Conservation (phyloP, 2,797 vertebrate genomes). For the Bryconaethiops microstoma region DNA sequence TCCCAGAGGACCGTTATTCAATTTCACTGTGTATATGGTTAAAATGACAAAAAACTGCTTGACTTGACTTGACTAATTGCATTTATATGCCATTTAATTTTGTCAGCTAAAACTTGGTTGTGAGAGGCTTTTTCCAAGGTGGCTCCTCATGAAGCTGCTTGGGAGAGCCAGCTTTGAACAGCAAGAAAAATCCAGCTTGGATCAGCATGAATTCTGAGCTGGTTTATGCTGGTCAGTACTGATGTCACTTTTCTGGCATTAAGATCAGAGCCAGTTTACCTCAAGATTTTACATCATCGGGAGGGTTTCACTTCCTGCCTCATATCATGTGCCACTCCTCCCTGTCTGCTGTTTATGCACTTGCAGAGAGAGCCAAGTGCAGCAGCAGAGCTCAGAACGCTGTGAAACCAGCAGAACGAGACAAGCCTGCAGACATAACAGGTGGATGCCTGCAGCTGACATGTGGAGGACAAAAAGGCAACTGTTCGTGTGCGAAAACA, state of each 20-base stretch:
- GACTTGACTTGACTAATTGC: no score
- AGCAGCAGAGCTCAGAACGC: conserved; percentile 4
- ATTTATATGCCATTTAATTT: no score
- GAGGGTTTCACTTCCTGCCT: conserved; percentile 73
- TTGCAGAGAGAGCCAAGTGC: conserved; percentile 24
- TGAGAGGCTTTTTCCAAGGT: no score
- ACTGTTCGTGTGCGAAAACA: not conserved
- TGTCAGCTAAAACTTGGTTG: no score
- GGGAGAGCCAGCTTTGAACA: no score
- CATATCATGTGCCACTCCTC: conserved; percentile 40
- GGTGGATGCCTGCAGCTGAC: not conserved
- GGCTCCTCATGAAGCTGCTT: no score
- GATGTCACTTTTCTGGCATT: conserved; percentile 28
- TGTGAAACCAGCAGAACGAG: conserved; percentile 33
- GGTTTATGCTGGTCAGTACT: no score
- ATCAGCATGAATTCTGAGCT: no score
- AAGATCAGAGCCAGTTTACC: conserved; percentile 47
- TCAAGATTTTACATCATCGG: conserved; percentile 57
- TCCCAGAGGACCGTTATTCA: no score
- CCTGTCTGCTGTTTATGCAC: conserved; percentile 39
- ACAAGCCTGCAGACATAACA: not conserved
- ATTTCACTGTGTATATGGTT: no score
- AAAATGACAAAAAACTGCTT: no score
- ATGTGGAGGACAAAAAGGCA: not conserved
- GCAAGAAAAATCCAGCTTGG: no score